Evolutionary conservation across 2,113 vertebrate genomes (phyloP), one percentile per base, ranked within the genome.

Genomic region (Platysteira castanea): DNA sequence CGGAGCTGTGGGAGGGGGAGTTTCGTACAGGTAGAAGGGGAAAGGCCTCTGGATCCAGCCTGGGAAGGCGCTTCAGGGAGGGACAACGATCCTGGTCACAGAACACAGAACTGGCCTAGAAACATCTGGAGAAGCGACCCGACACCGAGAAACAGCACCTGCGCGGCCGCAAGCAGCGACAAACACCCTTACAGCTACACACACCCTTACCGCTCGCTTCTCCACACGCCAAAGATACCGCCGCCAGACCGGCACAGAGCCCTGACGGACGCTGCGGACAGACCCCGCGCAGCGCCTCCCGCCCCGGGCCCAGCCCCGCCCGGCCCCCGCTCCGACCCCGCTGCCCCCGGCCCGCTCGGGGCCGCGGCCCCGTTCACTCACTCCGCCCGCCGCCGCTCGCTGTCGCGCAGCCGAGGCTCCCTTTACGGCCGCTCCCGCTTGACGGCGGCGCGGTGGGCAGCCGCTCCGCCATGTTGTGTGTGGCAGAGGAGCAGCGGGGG

Each of bases 401-500:
- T 60, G 81, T 77, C 52, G 90, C 30, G 9, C 90, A 54, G 17
- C 1, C 6, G 11, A 11, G 7, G 7, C 3, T n/a, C 4, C 22
- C 28, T 94, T 91, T 86, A 10, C 90, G 73, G 63, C 80, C 13
- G 4, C 31, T 50, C 26, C 18, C 10, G 13, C 92, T 84, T 75
- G 65, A 56, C 73, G 77, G 71, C 61, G 5, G 39, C 15, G 21
- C 21, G 37, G 33, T 65, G 0, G 9, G 1, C 17, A 1, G 2
- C 37, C 6, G 0, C 10, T 3, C 47, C 23, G 52, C 93, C 91
- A 95, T 89, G 19, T 56, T 74, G 80, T 21, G 69, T 4, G 89
- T 17, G 91, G 60, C 57, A 5, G 3, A 0, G 10, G 1, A 0
- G 2, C 4, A 8, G 12, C 24, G 4, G 6, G 3, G 3, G 2